These are phyloP conservation scores for Drosophila yooni DNA, from an alignment of 2,888 invertebrate species.

Conservation along the genomic window DNA sequence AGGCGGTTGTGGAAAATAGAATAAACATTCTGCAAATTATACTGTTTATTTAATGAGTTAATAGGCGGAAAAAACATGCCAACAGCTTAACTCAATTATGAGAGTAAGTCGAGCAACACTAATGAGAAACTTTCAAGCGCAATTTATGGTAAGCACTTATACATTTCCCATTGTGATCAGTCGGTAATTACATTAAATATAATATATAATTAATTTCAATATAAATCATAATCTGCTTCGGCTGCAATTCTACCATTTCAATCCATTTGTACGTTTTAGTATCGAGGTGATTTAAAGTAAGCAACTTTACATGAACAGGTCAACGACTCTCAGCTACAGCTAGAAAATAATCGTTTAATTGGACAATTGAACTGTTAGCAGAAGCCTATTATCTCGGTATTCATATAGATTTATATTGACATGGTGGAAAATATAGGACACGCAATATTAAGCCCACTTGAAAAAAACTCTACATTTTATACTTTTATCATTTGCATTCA, in stretches of 20 bases:
- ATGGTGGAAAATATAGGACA: slow-evolving; percentile 7
- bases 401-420: not conserved
- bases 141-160: not conserved
- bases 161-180: not conserved
- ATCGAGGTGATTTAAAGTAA: not conserved
- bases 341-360: not conserved
- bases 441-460: slow-evolving; percentile 4
- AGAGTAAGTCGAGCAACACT: slow-evolving; percentile 4
- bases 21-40: slow-evolving; percentile 41
- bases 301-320: not conserved
- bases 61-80: slow-evolving; percentile 20
- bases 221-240: not conserved
- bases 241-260: not conserved
- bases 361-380: slow-evolving; percentile 1
- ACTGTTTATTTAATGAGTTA: slow-evolving; percentile 43
- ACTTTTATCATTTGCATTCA: slow-evolving; percentile 18
- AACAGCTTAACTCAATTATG: slow-evolving; percentile 26
- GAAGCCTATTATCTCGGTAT: not conserved
- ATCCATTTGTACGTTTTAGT: not conserved
- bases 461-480: slow-evolving; percentile 8
- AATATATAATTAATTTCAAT: not conserved
- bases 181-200: not conserved
- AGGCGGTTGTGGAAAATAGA: slow-evolving; percentile 17
- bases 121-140: slow-evolving; percentile 3
- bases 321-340: not conserved